Percentiles rank a stretch among this genome's conserved stretches.
Conservation (phyloP, 1,140 invertebrate species). For the Cotesia glomerata region DNA sequence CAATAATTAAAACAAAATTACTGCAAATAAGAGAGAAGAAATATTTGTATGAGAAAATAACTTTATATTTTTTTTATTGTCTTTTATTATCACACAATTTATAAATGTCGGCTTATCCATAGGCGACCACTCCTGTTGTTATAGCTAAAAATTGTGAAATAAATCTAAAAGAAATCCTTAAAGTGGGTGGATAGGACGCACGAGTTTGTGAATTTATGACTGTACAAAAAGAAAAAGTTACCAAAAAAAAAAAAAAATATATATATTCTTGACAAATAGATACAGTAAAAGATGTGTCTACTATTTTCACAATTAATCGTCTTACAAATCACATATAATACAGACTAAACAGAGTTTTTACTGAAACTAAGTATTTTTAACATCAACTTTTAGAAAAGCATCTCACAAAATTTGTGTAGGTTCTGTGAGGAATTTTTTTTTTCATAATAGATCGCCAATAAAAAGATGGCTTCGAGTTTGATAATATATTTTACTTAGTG, state of each 20-base stretch:
- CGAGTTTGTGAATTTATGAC: slow-evolving; percentile 13
- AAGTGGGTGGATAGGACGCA: slow-evolving; percentile 23
- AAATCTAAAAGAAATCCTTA: slow-evolving; percentile 31
- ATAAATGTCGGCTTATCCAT: slow-evolving; percentile 30
- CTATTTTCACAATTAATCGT: no score
- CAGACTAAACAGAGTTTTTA: no score
- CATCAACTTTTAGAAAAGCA: no score
- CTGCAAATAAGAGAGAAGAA: not conserved
- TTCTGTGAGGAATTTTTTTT: no score
- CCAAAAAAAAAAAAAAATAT: not conserved
- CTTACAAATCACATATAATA: no score
- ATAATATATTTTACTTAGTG: no score
- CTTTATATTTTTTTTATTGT: not conserved
- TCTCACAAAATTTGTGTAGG: no score
- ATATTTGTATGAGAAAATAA: no score
- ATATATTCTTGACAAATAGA: not conserved
- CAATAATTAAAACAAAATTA: not conserved
- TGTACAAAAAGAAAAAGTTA: slow-evolving; percentile 9
- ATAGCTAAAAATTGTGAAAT: slow-evolving; percentile 32
- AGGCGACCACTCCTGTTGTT: slow-evolving; percentile 24
- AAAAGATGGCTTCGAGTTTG: no score
- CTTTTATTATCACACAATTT: slow-evolving; percentile 9
- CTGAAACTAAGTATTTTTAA: no score
- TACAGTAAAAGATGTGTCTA: no score
- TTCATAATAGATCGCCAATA: no score